phyloP scores from a whole-genome alignment of 2,888 invertebrate species.

The Drosophila anomelani region DNA sequence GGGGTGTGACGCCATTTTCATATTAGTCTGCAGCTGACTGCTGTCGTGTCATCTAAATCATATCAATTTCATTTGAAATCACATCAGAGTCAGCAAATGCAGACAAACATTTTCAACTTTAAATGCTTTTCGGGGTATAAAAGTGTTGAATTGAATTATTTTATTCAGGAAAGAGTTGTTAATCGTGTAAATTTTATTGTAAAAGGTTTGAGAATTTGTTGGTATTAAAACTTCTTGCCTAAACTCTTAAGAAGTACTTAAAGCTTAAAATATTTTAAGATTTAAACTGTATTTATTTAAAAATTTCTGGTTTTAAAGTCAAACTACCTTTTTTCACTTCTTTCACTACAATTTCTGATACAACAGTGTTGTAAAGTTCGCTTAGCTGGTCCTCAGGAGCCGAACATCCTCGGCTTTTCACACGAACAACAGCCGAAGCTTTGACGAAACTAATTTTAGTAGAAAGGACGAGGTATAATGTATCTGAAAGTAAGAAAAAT shows the following conservation, averaged over 20 bases:
- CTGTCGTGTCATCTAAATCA: constrained; percentile 10
- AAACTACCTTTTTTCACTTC: no score
- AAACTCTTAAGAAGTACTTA: not conserved
- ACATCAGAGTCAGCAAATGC: not conserved
- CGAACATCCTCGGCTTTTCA: not conserved
- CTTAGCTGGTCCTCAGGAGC: not conserved
- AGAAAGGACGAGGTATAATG: not conserved
- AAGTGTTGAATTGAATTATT: not conserved
- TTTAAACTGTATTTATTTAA: not conserved
- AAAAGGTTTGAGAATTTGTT: not conserved
- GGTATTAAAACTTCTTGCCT: not conserved
- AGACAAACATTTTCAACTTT: not conserved
- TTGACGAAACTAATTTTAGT: not conserved
- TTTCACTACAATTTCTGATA: not conserved
- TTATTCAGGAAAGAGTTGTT: no score
- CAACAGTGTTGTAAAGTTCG: not conserved
- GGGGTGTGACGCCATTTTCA: constrained; percentile 71
- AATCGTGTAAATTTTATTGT: not conserved
- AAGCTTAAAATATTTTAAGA: not conserved
- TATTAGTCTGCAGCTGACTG: constrained; percentile 36
- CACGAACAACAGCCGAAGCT: not conserved
- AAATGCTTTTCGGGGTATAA: not conserved
- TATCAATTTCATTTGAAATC: constrained; percentile 24
- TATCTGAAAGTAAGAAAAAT: no score
- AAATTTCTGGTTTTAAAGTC: no score